A percentile compares a stretch with the other conserved stretches of the same genome.
phyloP scores from a whole-genome alignment of 2,888 invertebrate species.

The Catonia carolina region DNA sequence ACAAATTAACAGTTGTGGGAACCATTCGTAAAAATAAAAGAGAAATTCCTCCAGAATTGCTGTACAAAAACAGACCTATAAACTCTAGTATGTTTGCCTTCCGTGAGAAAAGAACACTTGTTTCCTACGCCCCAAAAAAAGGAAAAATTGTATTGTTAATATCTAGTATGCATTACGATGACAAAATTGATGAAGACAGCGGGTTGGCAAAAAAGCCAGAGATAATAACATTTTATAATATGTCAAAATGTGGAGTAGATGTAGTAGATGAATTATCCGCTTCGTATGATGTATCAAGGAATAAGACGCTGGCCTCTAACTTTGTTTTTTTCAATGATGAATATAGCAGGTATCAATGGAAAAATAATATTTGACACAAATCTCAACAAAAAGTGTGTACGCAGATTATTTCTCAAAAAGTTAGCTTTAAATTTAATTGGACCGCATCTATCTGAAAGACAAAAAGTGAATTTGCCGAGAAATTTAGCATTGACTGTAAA shows the following conservation, averaged over 20 bases:
- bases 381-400: constrained; percentile 18
- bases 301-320: constrained; percentile 30
- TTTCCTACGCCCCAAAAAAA: constrained; percentile 23
- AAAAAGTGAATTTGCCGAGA: too few relatives aligned
- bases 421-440: too few relatives aligned
- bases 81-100: constrained; percentile 20
- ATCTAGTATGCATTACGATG: constrained; percentile 23
- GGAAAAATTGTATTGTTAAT: constrained; percentile 24
- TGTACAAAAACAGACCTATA: constrained; percentile 9
- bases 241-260: constrained; percentile 25
- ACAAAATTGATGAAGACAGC: constrained; percentile 21
- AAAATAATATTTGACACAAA: constrained; percentile 24
- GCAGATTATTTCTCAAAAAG: constrained; percentile 24
- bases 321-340: constrained; percentile 26
- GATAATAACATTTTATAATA: too few relatives aligned
- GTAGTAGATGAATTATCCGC: constrained; percentile 25
- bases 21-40: constrained; percentile 28
- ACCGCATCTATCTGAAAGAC: too few relatives aligned
- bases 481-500: constrained; percentile 22
- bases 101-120: constrained; percentile 13
- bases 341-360: constrained; percentile 29
- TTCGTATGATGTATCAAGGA: constrained; percentile 21
- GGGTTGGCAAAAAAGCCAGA: constrained; percentile 25
- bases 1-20: constrained; percentile 30
- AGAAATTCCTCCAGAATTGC: constrained; percentile 18